These are phyloP conservation scores for Melieria picta DNA, from an alignment of 2,888 invertebrate species.

Conservation along the genomic window DNA sequence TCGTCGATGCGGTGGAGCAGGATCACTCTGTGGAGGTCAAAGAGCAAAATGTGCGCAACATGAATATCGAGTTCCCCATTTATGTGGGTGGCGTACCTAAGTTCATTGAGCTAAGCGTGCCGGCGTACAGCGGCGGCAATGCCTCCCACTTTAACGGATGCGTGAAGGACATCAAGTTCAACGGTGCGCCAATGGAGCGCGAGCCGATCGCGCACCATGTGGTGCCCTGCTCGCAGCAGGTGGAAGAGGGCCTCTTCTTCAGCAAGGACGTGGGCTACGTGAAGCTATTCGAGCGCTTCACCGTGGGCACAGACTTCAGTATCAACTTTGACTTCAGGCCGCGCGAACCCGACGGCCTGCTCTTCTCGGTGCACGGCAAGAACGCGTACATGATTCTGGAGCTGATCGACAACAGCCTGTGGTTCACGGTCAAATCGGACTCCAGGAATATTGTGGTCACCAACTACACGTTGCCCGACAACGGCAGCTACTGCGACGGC, in stretches of 20 bases:
- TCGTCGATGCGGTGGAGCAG: slow-evolving; percentile 53
- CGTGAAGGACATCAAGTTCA: slow-evolving; percentile 79
- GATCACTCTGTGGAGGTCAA: slow-evolving; percentile 68
- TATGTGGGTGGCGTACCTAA: slow-evolving; percentile 83
- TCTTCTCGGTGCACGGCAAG: slow-evolving; percentile 86
- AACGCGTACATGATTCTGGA: slow-evolving; percentile 87
- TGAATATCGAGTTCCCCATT: slow-evolving; percentile 76
- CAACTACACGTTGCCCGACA: slow-evolving; percentile 74
- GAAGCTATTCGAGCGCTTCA: slow-evolving; percentile 76
- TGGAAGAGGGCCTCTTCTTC: slow-evolving; percentile 88
- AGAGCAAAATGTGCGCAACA: slow-evolving; percentile 68
- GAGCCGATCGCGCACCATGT: slow-evolving; percentile 72
- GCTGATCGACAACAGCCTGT: slow-evolving; percentile 85
- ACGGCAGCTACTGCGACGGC: slow-evolving; percentile 88
- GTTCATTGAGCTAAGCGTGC: slow-evolving; percentile 67
- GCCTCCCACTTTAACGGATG: slow-evolving; percentile 73
- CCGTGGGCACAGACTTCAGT: slow-evolving; percentile 80
- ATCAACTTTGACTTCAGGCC: slow-evolving; percentile 89
- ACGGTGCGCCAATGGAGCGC: slow-evolving; percentile 73
- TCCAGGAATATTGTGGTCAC: slow-evolving; percentile 79
- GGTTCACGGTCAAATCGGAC: slow-evolving; percentile 82
- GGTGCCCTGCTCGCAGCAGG: slow-evolving; percentile 80
- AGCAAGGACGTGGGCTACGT: slow-evolving; percentile 80
- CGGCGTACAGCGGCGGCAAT: slow-evolving; percentile 69
- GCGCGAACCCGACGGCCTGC: slow-evolving; percentile 82